Evolutionary conservation across 1,140 invertebrate genomes (phyloP).

Genomic region (Trichonephila inaurata): DNA sequence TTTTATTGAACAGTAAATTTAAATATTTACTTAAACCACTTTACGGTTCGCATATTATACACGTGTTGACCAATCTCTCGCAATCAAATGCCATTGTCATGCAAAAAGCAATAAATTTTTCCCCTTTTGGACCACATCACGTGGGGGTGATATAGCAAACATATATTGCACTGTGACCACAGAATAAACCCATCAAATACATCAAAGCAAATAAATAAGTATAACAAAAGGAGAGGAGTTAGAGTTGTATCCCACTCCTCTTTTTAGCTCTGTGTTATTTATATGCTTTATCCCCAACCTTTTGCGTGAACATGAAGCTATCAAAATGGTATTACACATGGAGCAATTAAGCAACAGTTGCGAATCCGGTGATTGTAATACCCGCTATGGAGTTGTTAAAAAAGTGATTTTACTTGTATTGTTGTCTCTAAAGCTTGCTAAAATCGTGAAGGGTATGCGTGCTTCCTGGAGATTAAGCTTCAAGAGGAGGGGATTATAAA

Average conservation of each 20-base stretch:
- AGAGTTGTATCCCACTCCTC: neutral
- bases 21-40: neutral
- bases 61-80: neutral
- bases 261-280: neutral
- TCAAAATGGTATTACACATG: neutral
- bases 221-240: neutral
- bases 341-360: neutral
- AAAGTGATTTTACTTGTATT: neutral
- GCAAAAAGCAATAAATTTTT: neutral
- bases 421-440: neutral
- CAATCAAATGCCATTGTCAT: neutral
- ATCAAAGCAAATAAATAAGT: neutral
- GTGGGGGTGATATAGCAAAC: neutral
- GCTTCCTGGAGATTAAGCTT: neutral
- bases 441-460: neutral
- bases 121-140: neutral
- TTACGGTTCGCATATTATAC: neutral
- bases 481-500: no score
- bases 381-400: neutral
- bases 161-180: neutral
- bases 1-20: neutral
- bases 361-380: no score
- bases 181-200: neutral
- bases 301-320: neutral
- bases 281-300: neutral